Base-by-base conservation (phyloP, 2,797 vertebrate species). In the Bovichtus variegatus region DNA sequence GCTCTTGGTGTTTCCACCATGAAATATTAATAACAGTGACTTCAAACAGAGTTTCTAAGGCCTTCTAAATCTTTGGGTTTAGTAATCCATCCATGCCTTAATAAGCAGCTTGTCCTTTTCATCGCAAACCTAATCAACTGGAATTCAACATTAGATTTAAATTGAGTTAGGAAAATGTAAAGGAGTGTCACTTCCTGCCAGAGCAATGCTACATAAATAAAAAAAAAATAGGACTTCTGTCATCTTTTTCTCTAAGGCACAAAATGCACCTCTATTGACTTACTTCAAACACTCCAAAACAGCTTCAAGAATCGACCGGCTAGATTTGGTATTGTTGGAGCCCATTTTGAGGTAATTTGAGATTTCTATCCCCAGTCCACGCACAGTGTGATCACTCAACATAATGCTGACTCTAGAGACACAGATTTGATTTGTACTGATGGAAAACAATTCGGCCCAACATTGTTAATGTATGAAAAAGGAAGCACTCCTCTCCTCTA, bases 341-440 rank as follows among this genome's bases (percentile, higher is more conserved):
- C 23, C 66, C 51, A 47, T 64, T 47, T 65, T n/a, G 6, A 54
- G 41, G 13, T 61, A 25, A 74, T 81, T 79, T 74, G 18, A 25
- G 31, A 13, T 41, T 70, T 68, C 29, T 61, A n/a, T 49, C 25
- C 16, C 2, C 18, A 43, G 41, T 68, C 70, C 13, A 36, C 31
- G n/a, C 66, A 54, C 55, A 36, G 38, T 49, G 38, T 50, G 36
- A 74, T 71, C 57, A 15, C 1, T 64, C 60, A 40, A 65, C 18
- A 68, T 44, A 60, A 76, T 78, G 41, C 13, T 6, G 51, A 31
- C 62, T 74, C 29, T 57, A 59, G 46, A 71, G 74, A 72, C 36
- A 55, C 25, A 78, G 54, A 78, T 78, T 80, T 23, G 15, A 78
- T 80, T 76, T 82, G 50, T 43, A 31, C 55, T 55, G 40, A 86